Conservation (phyloP, 1,140 invertebrate genomes). For the Lasioglossum albipes region DNA sequence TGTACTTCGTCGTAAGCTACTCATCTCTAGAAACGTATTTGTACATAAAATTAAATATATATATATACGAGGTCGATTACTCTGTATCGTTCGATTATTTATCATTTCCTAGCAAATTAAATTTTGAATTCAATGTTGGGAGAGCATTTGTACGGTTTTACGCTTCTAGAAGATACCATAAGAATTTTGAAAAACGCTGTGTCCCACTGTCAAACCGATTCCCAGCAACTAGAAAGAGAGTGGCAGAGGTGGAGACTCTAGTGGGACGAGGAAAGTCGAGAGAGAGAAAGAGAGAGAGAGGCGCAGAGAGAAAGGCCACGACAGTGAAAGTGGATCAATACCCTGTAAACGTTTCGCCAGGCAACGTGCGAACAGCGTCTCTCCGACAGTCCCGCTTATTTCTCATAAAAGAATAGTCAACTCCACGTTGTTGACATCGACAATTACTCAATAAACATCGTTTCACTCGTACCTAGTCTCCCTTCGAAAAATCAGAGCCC, state of each 20-base stretch:
- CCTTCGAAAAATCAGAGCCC: neutral
- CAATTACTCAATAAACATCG: neutral
- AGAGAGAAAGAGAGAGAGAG: neutral
- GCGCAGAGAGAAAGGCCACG: slow-evolving; percentile 56
- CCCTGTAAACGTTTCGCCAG: slow-evolving; percentile 52
- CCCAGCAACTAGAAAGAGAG: neutral
- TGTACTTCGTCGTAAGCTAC: too few relatives aligned
- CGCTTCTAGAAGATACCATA: too few relatives aligned
- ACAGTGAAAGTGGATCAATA: slow-evolving; percentile 79
- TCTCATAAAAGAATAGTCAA: neutral
- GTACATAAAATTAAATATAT: slow-evolving; percentile 18
- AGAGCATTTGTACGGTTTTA: too few relatives aligned
- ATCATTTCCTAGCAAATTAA: too few relatives aligned
- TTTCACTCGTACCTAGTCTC: neutral
- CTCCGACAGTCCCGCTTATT: slow-evolving; percentile 1
- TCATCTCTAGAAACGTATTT: slow-evolving; percentile 12
- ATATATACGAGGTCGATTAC: slow-evolving; percentile 1
- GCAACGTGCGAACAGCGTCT: slow-evolving; percentile 37
- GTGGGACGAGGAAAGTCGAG: too few relatives aligned
- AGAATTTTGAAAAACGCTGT: too few relatives aligned
- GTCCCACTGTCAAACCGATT: too few relatives aligned
- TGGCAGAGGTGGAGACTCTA: too few relatives aligned
- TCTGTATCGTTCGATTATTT: neutral
- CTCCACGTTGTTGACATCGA: neutral
- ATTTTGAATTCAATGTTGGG: too few relatives aligned